Evolutionary conservation across 2,888 invertebrate genomes (phyloP).

Genomic region (Andrena praecox): DNA sequence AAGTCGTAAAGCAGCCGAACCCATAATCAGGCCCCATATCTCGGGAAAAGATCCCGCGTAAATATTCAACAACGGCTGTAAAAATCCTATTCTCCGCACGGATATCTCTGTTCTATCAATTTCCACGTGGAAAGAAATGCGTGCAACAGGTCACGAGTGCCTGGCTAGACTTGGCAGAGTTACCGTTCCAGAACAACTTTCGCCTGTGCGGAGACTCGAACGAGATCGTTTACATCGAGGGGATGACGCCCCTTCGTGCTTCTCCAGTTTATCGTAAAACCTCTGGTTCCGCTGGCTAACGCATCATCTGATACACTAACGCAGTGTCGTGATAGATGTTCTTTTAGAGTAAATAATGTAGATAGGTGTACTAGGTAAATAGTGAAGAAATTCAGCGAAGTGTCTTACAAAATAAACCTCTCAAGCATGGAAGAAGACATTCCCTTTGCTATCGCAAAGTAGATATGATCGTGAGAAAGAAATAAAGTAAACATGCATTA

Average conservation of each 20-base stretch:
- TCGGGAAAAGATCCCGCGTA: background rate
- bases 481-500: background rate
- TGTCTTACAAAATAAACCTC: background rate
- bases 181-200: conserved; percentile 2
- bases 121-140: conserved; percentile 28
- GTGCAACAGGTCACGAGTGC: conserved; percentile 61
- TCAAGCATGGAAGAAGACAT: background rate
- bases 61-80: conserved; percentile 15
- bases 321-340: too few relatives aligned
- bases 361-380: background rate
- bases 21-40: conserved; percentile 2
- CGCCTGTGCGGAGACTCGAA: background rate
- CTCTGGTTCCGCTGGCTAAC: background rate
- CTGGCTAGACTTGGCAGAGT: conserved; percentile 41
- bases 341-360: too few relatives aligned
- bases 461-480: background rate
- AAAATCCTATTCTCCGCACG: background rate
- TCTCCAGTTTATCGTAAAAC: background rate
- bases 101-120: conserved; percentile 12
- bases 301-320: background rate
- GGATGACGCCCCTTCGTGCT: background rate
- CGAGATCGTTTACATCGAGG: background rate
- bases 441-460: background rate
- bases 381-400: background rate
- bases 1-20: background rate